Percentiles rank a stretch among this genome's conserved stretches.
Conservation (phyloP, 2,888 invertebrate genomes). For the Drosophila kanekoi region DNA sequence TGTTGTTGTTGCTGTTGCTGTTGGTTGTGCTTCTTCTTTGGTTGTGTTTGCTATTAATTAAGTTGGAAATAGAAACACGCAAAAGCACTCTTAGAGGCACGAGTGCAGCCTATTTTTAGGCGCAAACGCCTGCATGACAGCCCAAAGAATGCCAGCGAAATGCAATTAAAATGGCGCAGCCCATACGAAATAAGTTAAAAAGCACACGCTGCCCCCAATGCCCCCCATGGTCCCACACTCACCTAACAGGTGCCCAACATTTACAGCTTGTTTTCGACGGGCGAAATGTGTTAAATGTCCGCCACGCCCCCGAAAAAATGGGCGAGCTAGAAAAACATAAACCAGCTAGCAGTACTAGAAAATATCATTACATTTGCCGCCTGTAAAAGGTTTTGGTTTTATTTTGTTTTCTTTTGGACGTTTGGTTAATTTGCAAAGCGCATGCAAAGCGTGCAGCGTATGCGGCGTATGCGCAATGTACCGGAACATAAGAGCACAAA, state of each 20-base stretch:
- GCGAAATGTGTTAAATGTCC: conserved; percentile 74
- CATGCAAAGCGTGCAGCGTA: conserved; percentile 66
- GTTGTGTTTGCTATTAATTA: conserved; percentile 77
- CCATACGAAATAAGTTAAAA: conserved; percentile 55
- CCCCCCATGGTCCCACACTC: background rate
- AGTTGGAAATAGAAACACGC: conserved; percentile 79
- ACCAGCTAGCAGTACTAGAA: conserved; percentile 12
- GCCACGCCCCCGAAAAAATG: conserved; percentile 58
- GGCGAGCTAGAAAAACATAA: background rate
- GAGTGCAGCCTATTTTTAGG: conserved; percentile 72
- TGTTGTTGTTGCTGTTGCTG: conserved; percentile 8
- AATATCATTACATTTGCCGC: conserved; percentile 52
- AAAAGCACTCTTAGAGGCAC: conserved; percentile 70
- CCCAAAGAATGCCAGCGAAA: conserved; percentile 57
- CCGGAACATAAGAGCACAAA: conserved; percentile 30
- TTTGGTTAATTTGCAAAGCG: conserved; percentile 73
- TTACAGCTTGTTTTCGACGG: conserved; percentile 74
- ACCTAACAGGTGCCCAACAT: conserved; percentile 56
- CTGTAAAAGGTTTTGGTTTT: conserved; percentile 36
- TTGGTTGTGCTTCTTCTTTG: conserved; percentile 24
- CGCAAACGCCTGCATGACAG: conserved; percentile 65
- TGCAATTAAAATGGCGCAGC: conserved; percentile 75
- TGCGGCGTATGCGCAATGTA: conserved; percentile 72
- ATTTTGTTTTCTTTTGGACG: conserved; percentile 26
- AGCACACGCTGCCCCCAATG: conserved; percentile 18